These are phyloP conservation scores for Fratercula arctica DNA, from an alignment of 2,797 vertebrate genomes.

Conservation along the genomic window DNA sequence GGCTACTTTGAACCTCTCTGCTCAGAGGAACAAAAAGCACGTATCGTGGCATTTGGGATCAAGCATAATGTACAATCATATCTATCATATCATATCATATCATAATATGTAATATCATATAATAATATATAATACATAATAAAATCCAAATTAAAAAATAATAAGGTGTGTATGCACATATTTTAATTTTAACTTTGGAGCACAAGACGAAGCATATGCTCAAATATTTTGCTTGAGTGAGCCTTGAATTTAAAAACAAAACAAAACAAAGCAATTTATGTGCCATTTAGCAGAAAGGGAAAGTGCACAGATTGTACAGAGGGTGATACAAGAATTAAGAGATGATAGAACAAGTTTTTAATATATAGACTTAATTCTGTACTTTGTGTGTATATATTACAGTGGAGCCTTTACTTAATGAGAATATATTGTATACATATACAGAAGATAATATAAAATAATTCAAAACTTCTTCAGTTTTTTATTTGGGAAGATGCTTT, in stretches of 20 bases:
- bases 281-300: not conserved
- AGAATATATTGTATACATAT: not conserved
- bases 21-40: not conserved
- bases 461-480: not conserved
- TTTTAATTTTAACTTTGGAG: not conserved
- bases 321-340: not conserved
- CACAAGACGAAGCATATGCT: not conserved
- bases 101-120: too few relatives aligned
- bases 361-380: not conserved
- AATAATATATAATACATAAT: not conserved
- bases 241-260: not conserved
- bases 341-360: not conserved
- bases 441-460: not conserved
- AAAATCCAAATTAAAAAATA: not conserved
- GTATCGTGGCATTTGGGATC: not conserved
- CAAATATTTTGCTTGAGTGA: not conserved
- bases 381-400: not conserved
- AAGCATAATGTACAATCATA: not conserved
- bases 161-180: not conserved
- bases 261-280: not conserved
- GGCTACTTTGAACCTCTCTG: not conserved
- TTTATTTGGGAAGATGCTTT: not conserved
- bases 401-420: not conserved
- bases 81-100: too few relatives aligned
- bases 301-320: not conserved